Base-by-base conservation (phyloP, 2,888 invertebrate genomes). In the Orgyia antiqua region DNA sequence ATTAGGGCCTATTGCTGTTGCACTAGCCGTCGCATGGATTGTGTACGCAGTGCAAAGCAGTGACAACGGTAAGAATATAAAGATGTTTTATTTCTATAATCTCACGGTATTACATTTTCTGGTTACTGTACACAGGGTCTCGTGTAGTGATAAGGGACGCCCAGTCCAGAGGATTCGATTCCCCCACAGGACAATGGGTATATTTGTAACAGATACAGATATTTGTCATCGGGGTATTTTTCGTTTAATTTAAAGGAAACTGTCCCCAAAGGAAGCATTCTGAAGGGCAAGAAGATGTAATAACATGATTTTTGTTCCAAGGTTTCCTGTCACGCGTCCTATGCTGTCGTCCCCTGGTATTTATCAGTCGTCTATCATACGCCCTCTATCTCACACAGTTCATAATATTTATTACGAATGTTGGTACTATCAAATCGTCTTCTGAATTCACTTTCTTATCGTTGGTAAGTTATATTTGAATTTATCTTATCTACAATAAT, bases 351-450 rank as follows among this genome's bases (percentile, higher is more conserved):
- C 87, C 88, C 8, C 58, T 92, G 42, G 68, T 89, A 4, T 59
- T 92, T 34, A 79, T 92, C 40, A 92, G 92, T 46, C 87, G 89
- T 21, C 80, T 92, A 13, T 90, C 92, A 1, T 92, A 91, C 47
- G 89, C 91, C 0, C 74, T 92, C 33, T 92, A 91, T 45, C 77
- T 92, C 17, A 86, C 88, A 17, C 91, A 90, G 61, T 92, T 91
- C 54, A 76, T 90, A 10, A 87, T 92, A 25, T 91, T 90, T 50
- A 88, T 92, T 37, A 90, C 91, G 42, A 89, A 88, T 28, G 88
- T 90, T 11, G 92, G 89, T 25, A 88, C 87, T n/a, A 83, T 87
- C 1, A 88, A 88, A 54, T 88, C 89, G 24, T 75, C 90, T 0
- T 79, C 77, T 9, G 89, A 89, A 65, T 91, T 91, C 62, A 86